Percentiles rank a stretch among this genome's conserved stretches.
These are phyloP conservation scores for Tokudaia tokunoshimensis DNA, from an alignment of 2,797 vertebrate species.

Conservation along the genomic window DNA sequence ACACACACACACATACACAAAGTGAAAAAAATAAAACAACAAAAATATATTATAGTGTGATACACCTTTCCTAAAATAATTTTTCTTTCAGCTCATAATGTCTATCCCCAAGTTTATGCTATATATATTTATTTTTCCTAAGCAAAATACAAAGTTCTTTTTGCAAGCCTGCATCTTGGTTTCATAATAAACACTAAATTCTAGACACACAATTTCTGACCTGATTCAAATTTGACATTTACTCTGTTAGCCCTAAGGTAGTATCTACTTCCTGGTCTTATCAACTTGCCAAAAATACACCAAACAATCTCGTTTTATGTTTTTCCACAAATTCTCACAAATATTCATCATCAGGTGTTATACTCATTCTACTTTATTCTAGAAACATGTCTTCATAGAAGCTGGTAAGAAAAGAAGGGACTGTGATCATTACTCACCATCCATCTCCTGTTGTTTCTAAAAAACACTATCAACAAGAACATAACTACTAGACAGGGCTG, in stretches of 20 bases:
- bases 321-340: not conserved
- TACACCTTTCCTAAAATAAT: not conserved
- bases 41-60: not conserved
- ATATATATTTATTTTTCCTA: constrained; percentile 34
- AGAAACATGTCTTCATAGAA: not conserved
- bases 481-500: not conserved
- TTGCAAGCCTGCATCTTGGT: not conserved
- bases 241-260: constrained; percentile 33
- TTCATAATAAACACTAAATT: constrained; percentile 14
- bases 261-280: not conserved
- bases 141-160: not conserved
- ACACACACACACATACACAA: not conserved
- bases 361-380: not conserved
- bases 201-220: not conserved
- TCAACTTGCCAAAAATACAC: not conserved
- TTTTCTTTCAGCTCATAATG: not conserved
- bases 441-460: not conserved
- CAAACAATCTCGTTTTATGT: not conserved
- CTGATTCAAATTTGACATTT: constrained; percentile 42
- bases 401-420: not conserved
- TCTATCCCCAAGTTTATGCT: not conserved
- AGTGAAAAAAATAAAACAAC: constrained; percentile 4
- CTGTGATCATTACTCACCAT: not conserved
- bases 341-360: not conserved
- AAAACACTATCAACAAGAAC: not conserved